Percentiles rank a stretch among this genome's conserved stretches.
These are phyloP conservation scores for Sebastolobus alascanus DNA, from an alignment of 2,797 vertebrate species.

Conservation along the genomic window DNA sequence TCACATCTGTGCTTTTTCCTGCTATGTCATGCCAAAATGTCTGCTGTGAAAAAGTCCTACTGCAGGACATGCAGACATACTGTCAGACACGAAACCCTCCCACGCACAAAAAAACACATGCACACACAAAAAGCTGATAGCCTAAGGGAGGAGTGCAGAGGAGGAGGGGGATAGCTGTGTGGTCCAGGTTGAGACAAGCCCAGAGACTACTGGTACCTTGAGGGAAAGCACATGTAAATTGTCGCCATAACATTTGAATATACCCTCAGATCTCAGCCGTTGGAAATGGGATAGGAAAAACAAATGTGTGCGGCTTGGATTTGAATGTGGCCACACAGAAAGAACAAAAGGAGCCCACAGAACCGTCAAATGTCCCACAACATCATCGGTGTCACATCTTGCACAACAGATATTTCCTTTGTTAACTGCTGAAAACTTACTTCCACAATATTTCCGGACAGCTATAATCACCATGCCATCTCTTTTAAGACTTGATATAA, in stretches of 20 bases:
- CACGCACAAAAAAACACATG: not conserved
- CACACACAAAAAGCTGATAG: not conserved
- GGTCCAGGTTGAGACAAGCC: constrained; percentile 65
- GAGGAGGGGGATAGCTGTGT: constrained; percentile 3
- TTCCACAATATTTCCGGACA: not conserved
- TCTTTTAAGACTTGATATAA: not conserved
- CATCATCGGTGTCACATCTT: not conserved
- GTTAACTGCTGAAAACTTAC: not conserved
- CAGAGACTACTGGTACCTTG: constrained; percentile 23
- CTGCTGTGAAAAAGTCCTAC: constrained; percentile 1
- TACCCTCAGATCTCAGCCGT: constrained; percentile 12
- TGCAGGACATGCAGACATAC: constrained; percentile 10
- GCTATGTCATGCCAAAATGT: constrained; percentile 16
- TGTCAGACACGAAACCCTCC: constrained; percentile 1
- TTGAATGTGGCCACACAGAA: constrained; percentile 23
- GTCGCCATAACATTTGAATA: constrained; percentile 41
- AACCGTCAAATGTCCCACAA: constrained; percentile 20
- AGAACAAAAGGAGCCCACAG: constrained; percentile 35
- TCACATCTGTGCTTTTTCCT: not conserved
- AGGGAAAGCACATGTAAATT: constrained; percentile 36
- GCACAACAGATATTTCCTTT: constrained; percentile 27
- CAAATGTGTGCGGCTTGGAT: constrained; percentile 17
- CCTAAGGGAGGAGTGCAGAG: constrained; percentile 20
- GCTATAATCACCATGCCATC: not conserved
- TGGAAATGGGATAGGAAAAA: constrained; percentile 23